These are phyloP conservation scores for Ylistrum balloti DNA, from an alignment of 1,140 invertebrate genomes.

Conservation along the genomic window DNA sequence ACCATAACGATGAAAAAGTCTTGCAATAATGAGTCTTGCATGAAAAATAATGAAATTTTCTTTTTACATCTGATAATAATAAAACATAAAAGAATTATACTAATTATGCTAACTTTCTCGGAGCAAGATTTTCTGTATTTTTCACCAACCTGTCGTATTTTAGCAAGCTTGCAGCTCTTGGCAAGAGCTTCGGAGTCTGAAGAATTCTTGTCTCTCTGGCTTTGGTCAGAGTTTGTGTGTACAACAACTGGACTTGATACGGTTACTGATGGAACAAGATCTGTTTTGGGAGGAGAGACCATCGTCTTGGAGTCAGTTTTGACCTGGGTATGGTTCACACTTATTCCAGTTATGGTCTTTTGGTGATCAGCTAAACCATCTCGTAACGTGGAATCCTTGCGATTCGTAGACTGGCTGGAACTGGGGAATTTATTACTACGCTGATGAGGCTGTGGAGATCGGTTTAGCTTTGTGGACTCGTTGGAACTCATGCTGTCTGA, in stretches of 20 bases:
- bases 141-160: neutral
- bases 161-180: constrained; percentile 16
- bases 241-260: neutral
- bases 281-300: neutral
- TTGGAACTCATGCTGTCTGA: constrained; percentile 4
- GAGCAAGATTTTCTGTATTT: neutral
- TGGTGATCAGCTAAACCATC: neutral
- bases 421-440: neutral
- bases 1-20: too few species aligned
- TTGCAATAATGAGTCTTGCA: too few species aligned
- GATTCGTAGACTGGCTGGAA: neutral
- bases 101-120: too few species aligned
- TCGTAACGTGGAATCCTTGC: neutral
- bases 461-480: neutral
- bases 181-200: neutral
- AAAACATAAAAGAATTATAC: too few species aligned
- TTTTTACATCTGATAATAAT: neutral
- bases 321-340: neutral
- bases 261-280: neutral
- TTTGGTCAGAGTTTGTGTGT: neutral
- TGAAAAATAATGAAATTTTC: neutral
- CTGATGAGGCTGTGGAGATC: neutral
- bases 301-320: neutral
- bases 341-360: neutral
- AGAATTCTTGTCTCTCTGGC: neutral